phyloP scores from a whole-genome alignment of 2,888 invertebrate species.

The Endotricha flammealis region DNA sequence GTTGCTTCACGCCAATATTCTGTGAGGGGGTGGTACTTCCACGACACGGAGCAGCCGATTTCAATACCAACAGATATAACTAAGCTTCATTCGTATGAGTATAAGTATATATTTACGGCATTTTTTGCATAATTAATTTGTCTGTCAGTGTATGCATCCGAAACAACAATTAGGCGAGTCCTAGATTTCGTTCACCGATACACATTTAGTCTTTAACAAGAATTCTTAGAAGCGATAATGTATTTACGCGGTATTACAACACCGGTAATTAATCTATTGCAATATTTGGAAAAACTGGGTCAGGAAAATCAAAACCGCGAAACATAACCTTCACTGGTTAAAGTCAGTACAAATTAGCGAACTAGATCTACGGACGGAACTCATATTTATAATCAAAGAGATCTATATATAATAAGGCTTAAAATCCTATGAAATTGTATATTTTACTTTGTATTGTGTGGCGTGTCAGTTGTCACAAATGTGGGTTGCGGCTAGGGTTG shows the following conservation, averaged over 20 bases:
- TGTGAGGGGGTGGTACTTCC: no score
- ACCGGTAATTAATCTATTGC: conserved; percentile 56
- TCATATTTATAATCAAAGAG: conserved; percentile 16
- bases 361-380: conserved; percentile 20
- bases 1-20: no score
- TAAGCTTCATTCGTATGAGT: no score
- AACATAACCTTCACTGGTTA: conserved; percentile 51
- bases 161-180: no score
- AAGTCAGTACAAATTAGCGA: conserved; percentile 25
- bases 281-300: conserved; percentile 59
- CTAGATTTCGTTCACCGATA: no score
- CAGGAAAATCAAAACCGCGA: conserved; percentile 66
- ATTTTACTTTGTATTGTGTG: conserved; percentile 13
- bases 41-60: no score
- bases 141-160: no score
- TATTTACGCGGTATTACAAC: conserved; percentile 39
- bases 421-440: conserved; percentile 25
- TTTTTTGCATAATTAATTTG: no score
- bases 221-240: conserved; percentile 20
- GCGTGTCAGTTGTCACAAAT: conserved; percentile 45
- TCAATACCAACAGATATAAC: no score
- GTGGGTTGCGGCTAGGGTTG: conserved; percentile 32
- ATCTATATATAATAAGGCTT: conserved; percentile 31
- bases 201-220: no score
- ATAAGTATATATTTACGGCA: no score